Conservation (phyloP, 2,888 invertebrate genomes). For the Melanostoma mellinum region DNA sequence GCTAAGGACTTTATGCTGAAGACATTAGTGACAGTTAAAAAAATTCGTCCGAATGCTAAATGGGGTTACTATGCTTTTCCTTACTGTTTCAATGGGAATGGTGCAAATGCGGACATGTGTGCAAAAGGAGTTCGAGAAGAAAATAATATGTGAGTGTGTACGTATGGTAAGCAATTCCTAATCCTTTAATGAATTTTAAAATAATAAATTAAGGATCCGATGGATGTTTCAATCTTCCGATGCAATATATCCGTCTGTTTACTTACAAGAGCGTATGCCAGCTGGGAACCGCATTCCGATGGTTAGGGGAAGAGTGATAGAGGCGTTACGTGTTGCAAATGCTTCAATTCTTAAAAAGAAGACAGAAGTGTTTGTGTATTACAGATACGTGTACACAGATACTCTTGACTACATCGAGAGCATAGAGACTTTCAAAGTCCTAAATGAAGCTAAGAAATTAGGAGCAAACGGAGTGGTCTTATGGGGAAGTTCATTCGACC, state of each 20-base stretch:
- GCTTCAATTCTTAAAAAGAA: constrained; percentile 22
- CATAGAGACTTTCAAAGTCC: constrained; percentile 29
- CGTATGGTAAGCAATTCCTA: constrained; percentile 11
- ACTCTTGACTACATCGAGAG: constrained; percentile 39
- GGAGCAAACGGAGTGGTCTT: constrained; percentile 53
- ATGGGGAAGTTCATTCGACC: constrained; percentile 60
- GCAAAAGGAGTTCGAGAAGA: constrained; percentile 49
- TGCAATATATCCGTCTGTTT: constrained; percentile 61
- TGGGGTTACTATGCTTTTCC: constrained; percentile 68
- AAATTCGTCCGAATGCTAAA: constrained; percentile 44
- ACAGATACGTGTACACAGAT: constrained; percentile 61
- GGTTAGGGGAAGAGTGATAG: constrained; percentile 48
- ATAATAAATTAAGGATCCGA: constrained; percentile 59
- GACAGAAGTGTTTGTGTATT: constrained; percentile 49
- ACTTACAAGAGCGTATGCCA: constrained; percentile 48
- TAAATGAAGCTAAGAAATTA: constrained; percentile 37
- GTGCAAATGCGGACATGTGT: constrained; percentile 28
- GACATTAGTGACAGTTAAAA: constrained; percentile 37
- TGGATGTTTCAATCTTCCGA: constrained; percentile 63
- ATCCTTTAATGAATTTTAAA: constrained; percentile 22
- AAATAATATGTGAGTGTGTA: constrained; percentile 62
- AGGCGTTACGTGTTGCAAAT: constrained; percentile 53
- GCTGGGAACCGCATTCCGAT: constrained; percentile 39
- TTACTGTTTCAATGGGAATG: constrained; percentile 57
- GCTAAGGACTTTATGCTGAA: constrained; percentile 53